Percentiles rank a stretch among this genome's conserved stretches.
Evolutionary conservation across 92 coral and sea anemone genomes (phyloP).

Genomic region (Epizoanthus fatuus): DNA sequence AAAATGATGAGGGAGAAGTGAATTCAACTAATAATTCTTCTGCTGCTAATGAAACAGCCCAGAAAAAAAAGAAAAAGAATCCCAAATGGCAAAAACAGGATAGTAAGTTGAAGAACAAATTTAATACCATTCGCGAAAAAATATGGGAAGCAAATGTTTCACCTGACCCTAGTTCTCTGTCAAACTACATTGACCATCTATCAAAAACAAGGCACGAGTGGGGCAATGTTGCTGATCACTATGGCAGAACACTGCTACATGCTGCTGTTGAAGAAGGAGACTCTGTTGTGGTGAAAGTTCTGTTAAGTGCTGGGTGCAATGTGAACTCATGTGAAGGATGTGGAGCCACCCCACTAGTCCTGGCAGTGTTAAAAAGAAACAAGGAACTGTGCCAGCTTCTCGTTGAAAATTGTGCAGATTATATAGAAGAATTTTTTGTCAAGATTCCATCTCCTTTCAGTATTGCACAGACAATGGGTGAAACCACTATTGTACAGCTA

Average conservation of each 20-base stretch:
- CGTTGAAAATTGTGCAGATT: background rate
- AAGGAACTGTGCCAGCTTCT: background rate
- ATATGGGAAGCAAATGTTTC: slow-evolving; percentile 11
- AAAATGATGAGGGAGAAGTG: background rate
- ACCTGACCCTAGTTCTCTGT: background rate
- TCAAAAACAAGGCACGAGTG: background rate
- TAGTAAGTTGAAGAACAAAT: background rate
- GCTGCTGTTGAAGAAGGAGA: slow-evolving; percentile 21
- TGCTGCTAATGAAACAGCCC: background rate
- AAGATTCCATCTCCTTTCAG: background rate
- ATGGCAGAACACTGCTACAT: slow-evolving; percentile 31
- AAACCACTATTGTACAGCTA: background rate
- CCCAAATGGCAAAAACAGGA: background rate
- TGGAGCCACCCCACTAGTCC: background rate
- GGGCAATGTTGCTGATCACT: background rate
- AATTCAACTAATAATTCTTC: background rate
- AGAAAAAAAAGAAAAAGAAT: background rate
- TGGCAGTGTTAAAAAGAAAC: background rate
- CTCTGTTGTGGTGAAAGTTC: background rate
- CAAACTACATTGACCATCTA: background rate
- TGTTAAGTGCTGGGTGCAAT: slow-evolving; percentile 5
- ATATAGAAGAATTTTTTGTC: background rate
- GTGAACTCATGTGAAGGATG: background rate
- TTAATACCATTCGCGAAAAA: background rate
- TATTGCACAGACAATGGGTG: background rate